Evolutionary conservation across 2,888 invertebrate species (phyloP).

Genomic region (Hecatera dysodea): DNA sequence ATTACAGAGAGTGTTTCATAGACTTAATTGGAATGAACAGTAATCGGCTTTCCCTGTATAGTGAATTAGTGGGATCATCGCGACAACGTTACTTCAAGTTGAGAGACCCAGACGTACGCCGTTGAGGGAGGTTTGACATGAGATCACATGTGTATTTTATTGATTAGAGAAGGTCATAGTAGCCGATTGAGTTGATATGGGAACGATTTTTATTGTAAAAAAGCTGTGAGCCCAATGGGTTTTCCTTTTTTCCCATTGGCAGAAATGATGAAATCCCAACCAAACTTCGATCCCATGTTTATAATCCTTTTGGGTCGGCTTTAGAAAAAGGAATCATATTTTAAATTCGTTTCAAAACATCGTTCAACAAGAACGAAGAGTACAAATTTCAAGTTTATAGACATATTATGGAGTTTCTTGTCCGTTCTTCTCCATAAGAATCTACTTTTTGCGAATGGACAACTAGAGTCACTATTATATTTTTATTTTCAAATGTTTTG

Average conservation of each 20-base stretch:
- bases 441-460: too few relatives aligned
- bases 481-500: too few relatives aligned
- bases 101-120: slow-evolving; percentile 3
- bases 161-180: slow-evolving; percentile 8
- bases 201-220: slow-evolving; percentile 1
- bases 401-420: too few relatives aligned
- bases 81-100: slow-evolving; percentile 16
- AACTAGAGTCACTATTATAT: too few relatives aligned
- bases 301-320: neutral
- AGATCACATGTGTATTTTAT: slow-evolving; percentile 14
- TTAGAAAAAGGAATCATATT: neutral
- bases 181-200: neutral
- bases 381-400: neutral
- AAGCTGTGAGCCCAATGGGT: neutral
- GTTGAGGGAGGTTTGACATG: slow-evolving; percentile 33
- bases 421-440: too few relatives aligned
- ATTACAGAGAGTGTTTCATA: slow-evolving; percentile 35
- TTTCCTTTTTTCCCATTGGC: neutral
- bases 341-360: neutral
- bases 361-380: neutral
- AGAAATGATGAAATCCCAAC: neutral
- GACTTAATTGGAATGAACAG: slow-evolving; percentile 39
- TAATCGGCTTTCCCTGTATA: slow-evolving; percentile 38
- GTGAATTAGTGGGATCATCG: slow-evolving; percentile 34
- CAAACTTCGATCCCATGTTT: neutral